A percentile compares a stretch with the other conserved stretches of the same genome.
Conservation (phyloP, 1,140 invertebrate species). For the Sarcophaga bullata region DNA sequence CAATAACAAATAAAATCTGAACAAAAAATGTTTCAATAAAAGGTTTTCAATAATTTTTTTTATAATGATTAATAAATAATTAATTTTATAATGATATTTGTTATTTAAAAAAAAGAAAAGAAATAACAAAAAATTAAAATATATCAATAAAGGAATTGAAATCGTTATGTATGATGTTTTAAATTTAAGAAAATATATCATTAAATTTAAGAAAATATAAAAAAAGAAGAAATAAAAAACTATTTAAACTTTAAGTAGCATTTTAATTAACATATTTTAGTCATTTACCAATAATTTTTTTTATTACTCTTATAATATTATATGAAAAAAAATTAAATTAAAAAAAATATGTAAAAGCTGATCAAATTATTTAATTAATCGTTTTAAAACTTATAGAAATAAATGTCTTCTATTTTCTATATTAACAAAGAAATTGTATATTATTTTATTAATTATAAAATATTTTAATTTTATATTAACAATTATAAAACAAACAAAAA, state of each 20-base stretch:
- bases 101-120: too few relatives aligned
- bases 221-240: too few relatives aligned
- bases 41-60: slow-evolving; percentile 9
- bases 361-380: too few relatives aligned
- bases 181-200: background rate
- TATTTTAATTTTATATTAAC: too few relatives aligned
- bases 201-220: background rate
- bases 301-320: background rate
- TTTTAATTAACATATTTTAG: background rate
- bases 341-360: too few relatives aligned
- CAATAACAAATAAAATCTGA: background rate
- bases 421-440: too few relatives aligned
- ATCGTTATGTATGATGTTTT: background rate
- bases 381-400: too few relatives aligned
- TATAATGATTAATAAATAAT: background rate
- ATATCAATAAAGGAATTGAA: background rate
- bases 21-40: background rate
- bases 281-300: background rate
- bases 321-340: too few relatives aligned
- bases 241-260: background rate
- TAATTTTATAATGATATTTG: background rate
- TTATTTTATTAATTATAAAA: too few relatives aligned
- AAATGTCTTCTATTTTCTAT: too few relatives aligned
- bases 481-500: too few relatives aligned
- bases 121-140: background rate